phyloP scores from a whole-genome alignment of 2,888 invertebrate genomes.

The Neuroscelio doddi region DNA sequence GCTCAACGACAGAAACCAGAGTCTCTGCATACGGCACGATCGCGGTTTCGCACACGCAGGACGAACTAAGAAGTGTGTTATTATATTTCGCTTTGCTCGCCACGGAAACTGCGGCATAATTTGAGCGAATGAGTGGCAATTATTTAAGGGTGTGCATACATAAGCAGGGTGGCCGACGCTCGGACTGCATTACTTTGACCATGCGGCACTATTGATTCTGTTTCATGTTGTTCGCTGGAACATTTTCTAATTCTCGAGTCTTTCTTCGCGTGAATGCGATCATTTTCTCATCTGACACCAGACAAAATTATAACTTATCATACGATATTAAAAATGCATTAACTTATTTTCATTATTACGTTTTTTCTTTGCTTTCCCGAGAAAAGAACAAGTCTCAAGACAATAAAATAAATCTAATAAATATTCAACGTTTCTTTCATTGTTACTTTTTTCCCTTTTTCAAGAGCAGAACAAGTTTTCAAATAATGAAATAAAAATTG shows the following conservation, averaged over 20 bases:
- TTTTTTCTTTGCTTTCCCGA: no score
- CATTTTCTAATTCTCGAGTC: conserved; percentile 30
- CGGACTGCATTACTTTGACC: conserved; percentile 43
- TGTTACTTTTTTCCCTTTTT: no score
- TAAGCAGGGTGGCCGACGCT: conserved; percentile 58
- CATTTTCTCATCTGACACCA: conserved; percentile 26
- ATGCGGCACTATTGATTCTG: conserved; percentile 47
- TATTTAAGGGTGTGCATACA: conserved; percentile 66
- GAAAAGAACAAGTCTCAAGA: no score
- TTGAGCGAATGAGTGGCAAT: conserved; percentile 65
- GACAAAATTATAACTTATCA: conserved; percentile 15
- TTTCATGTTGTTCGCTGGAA: no score
- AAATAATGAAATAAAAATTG: background rate
- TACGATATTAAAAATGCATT: no score
- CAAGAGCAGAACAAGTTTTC: background rate
- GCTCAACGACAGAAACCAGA: conserved; percentile 18
- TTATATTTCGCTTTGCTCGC: conserved; percentile 62
- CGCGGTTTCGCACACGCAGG: conserved; percentile 17
- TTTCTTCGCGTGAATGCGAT: conserved; percentile 25
- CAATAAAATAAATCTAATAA: no score
- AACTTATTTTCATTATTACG: no score
- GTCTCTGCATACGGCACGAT: conserved; percentile 2
- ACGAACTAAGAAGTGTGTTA: conserved; percentile 51
- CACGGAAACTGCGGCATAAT: conserved; percentile 65
- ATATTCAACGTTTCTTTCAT: no score